Conservation (phyloP, 2,113 vertebrate genomes). For the Phyllostomus discolor region DNA sequence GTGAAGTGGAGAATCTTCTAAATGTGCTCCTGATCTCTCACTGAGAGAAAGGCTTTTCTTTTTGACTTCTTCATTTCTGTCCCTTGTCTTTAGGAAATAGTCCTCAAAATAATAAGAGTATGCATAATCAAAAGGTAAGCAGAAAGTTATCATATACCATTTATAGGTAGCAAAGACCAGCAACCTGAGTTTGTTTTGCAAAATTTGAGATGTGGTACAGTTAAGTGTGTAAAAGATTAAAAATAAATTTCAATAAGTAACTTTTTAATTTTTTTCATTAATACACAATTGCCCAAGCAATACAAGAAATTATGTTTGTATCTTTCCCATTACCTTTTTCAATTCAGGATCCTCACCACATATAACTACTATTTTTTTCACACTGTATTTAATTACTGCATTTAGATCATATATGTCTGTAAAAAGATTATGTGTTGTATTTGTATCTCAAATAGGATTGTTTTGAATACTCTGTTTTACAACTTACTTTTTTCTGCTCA, state of each 20-base stretch:
- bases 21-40: not conserved
- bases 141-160: not conserved
- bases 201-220: not conserved
- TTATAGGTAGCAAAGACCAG: not conserved
- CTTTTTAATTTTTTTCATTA: not conserved
- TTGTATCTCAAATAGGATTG: not conserved
- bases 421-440: not conserved
- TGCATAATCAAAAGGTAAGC: not conserved
- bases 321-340: not conserved
- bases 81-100: not conserved
- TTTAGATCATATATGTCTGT: not conserved
- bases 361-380: not conserved
- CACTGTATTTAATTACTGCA: not conserved
- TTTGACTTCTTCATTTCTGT: not conserved
- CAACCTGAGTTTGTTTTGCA: not conserved
- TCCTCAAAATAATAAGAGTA: not conserved
- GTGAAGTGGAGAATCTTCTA: slow-evolving; percentile 32
- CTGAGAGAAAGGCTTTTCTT: not conserved
- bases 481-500: not conserved
- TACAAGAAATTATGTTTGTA: not conserved
- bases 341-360: not conserved
- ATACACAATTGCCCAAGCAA: not conserved
- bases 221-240: not conserved
- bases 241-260: not conserved
- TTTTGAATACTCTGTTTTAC: not conserved